Evolutionary conservation across 2,888 invertebrate species (phyloP), one percentile per base, ranked within the genome.

Genomic region (Tubulanus polymorphus): DNA sequence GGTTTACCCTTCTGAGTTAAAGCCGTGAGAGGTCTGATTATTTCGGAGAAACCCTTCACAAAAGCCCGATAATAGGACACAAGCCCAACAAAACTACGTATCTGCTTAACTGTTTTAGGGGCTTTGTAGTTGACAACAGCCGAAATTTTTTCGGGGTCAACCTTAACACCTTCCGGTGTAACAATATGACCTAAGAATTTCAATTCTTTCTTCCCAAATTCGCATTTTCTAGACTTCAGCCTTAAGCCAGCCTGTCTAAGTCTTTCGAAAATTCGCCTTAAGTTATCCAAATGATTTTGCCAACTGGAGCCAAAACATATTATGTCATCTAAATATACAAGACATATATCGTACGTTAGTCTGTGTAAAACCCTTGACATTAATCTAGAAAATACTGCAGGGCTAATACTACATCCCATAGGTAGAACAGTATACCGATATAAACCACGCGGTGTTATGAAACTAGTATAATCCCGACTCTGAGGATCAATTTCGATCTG

Each of bases 241-340:
- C 41, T 54, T 10, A 49, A 18, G 8, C 35, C 26, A 35, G 18
- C 23, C 18, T 20, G 15, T 23, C 54, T 3, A 15, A 54, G 20
- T 25, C 27, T 20, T 23, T 50, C 49, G 20, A 53, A 49, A 10
- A 37, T 41, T 3, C 2, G 29, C 10, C 18, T 3, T 2, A 50
- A 8, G 10, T 25, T 50, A 1, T 32, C 23, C n/a, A 54, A 12
- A 18, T 15, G 47, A n/a, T 48, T 25, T 27, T 53, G 20, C 32
- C 48, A 30, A n/a, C 8, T n/a, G 23, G 49, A 25, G 8, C 37
- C 32, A 20, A 26, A 26, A 8, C 23, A 27, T 12, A 54, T 23
- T 15, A 54, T 23, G 37, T 54, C 54, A 50, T 54, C 49, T 15
- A 50, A 30, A 47, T 55, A 56, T 20, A 41, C 27, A 3, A 56